Evolutionary conservation across 2,797 vertebrate species (phyloP).

Genomic region (Acrossocheilus fasciatus): DNA sequence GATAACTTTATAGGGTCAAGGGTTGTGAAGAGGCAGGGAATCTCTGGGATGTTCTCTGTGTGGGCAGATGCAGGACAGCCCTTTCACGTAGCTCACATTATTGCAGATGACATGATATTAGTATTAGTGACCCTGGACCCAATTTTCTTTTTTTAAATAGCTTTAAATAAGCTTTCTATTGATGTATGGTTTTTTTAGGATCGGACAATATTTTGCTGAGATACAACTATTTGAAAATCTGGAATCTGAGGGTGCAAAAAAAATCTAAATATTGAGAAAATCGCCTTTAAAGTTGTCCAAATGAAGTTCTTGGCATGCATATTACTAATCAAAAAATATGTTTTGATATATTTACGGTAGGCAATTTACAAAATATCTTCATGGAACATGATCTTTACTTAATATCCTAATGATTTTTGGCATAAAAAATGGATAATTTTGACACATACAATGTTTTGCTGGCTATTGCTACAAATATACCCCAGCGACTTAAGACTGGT

Average conservation of each 20-base stretch:
- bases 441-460: too few relatives aligned
- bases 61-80: slow-evolving; percentile 25
- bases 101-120: neutral
- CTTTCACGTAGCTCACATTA: neutral
- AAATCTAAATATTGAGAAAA: neutral
- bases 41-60: slow-evolving; percentile 58
- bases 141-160: too few relatives aligned
- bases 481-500: neutral
- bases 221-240: neutral
- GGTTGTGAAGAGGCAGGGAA: slow-evolving; percentile 57
- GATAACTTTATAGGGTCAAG: slow-evolving; percentile 47
- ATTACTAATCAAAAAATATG: neutral
- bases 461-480: neutral
- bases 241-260: too few relatives aligned
- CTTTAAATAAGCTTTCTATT: too few relatives aligned
- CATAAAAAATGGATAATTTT: neutral
- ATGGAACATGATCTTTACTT: neutral
- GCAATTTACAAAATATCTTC: too few relatives aligned
- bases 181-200: too few relatives aligned
- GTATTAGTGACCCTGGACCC: neutral
- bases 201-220: neutral
- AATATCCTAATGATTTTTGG: neutral
- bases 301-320: neutral
- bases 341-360: neutral
- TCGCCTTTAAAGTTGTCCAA: neutral